These are phyloP conservation scores for Caenorhabditis sp. DNA, from an alignment of 2,888 invertebrate genomes.

Conservation along the genomic window DNA sequence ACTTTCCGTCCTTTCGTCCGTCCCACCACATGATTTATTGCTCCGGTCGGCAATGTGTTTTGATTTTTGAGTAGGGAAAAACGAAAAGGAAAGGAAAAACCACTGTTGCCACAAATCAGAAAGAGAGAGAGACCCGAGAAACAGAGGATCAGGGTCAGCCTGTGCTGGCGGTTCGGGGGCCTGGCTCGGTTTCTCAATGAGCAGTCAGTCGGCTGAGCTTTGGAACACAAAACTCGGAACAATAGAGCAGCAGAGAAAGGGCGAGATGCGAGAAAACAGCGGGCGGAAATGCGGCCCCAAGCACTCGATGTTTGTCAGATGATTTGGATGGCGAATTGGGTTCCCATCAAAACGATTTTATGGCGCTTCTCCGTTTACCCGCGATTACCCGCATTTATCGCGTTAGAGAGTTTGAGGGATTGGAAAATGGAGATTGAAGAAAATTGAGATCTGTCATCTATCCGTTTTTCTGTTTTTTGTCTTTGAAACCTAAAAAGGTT, in stretches of 20 bases:
- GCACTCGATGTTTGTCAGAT: slow-evolving; percentile 33
- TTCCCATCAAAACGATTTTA: slow-evolving; percentile 8
- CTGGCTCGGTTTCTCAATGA: slow-evolving; percentile 24
- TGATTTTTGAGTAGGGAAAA: slow-evolving; percentile 42
- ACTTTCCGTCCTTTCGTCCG: slow-evolving; percentile 5
- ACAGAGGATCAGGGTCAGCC: slow-evolving; percentile 27
- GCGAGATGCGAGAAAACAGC: slow-evolving; percentile 6
- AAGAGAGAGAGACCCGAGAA: slow-evolving; percentile 32
- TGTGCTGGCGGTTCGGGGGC: not conserved
- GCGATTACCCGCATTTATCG: no score
- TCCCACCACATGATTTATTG: slow-evolving; percentile 45
- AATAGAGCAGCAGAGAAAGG: not conserved
- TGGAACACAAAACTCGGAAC: slow-evolving; percentile 12
- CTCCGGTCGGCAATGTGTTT: slow-evolving; percentile 45
- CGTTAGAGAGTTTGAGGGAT: no score
- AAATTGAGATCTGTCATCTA: no score
- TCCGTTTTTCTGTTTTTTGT: not conserved
- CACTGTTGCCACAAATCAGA: not conserved
- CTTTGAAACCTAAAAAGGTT: not conserved
- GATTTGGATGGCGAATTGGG: not conserved
- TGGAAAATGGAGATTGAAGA: no score
- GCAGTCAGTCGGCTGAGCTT: slow-evolving; percentile 47
- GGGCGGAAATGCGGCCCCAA: slow-evolving; percentile 5
- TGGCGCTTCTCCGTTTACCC: no score
- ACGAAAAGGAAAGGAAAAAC: no score